Conservation (phyloP, 2,888 invertebrate species). For the Deilephila elpenor region DNA sequence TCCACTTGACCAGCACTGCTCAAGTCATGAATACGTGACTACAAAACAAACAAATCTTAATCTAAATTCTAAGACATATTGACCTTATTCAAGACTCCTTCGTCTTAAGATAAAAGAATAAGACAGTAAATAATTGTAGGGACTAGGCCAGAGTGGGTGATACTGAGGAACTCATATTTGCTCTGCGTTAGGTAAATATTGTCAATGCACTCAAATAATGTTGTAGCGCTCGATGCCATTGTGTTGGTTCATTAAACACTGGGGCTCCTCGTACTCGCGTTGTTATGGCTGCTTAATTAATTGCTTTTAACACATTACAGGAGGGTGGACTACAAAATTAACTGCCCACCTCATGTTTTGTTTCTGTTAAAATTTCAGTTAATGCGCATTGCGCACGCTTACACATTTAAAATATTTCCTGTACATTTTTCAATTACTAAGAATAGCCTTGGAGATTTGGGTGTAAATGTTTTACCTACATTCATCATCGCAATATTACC, state of each 20-base stretch:
- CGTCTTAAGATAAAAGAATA: constrained; percentile 1
- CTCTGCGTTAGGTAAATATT: constrained; percentile 14
- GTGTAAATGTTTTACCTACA: too few relatives aligned
- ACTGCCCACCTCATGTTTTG: neutral
- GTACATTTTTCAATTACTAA: too few relatives aligned
- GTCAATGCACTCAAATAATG: constrained; percentile 22
- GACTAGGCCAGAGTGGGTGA: neutral
- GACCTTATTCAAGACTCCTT: constrained; percentile 3
- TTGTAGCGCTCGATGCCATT: constrained; percentile 7
- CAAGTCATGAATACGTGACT: neutral
- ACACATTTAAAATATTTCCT: too few relatives aligned
- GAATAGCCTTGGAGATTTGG: too few relatives aligned
- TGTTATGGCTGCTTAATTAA: constrained; percentile 15
- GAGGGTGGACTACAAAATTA: constrained; percentile 8
- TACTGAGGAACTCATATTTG: constrained; percentile 2
- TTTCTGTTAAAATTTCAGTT: neutral
- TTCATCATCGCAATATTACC: too few relatives aligned
- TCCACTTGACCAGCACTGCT: too few relatives aligned
- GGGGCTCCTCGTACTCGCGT: neutral
- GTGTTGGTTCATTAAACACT: constrained; percentile 13
- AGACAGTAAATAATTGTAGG: neutral
- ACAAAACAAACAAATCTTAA: neutral
- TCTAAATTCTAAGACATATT: neutral
- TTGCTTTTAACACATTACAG: neutral
- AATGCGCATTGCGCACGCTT: too few relatives aligned